These are phyloP conservation scores for Drosophila punjabiensis DNA, from an alignment of 1,140 invertebrate genomes.

Conservation along the genomic window DNA sequence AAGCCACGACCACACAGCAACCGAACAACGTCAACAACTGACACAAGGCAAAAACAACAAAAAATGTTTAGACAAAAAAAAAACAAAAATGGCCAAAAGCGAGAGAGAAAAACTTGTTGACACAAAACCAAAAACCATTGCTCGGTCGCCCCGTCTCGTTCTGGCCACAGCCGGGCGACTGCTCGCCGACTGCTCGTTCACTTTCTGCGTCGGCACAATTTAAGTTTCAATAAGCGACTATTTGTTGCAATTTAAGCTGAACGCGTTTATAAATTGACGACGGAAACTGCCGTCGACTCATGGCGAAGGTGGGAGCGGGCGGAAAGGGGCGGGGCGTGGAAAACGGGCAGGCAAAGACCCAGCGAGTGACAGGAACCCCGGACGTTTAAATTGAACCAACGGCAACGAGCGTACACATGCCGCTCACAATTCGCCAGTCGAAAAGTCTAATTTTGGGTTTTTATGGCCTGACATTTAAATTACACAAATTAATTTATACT, in stretches of 20 bases:
- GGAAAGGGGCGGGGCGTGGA: background rate
- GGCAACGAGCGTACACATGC: slow-evolving; percentile 45
- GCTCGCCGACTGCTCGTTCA: slow-evolving; percentile 41
- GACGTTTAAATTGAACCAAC: slow-evolving; percentile 54
- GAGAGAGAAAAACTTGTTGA: slow-evolving; percentile 75
- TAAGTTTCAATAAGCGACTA: slow-evolving; percentile 84
- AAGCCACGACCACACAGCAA: slow-evolving; percentile 75
- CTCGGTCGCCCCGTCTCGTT: slow-evolving; percentile 31
- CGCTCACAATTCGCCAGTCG: slow-evolving; percentile 22
- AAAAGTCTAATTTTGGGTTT: slow-evolving; percentile 50
- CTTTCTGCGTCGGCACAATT: slow-evolving; percentile 80
- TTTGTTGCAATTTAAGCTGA: slow-evolving; percentile 84
- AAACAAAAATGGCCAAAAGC: slow-evolving; percentile 70
- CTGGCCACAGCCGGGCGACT: slow-evolving; percentile 18
- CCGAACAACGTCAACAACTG: slow-evolving; percentile 68
- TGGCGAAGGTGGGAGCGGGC: background rate
- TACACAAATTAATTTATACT: slow-evolving; percentile 78
- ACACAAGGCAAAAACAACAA: slow-evolving; percentile 46
- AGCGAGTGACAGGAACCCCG: slow-evolving; percentile 45
- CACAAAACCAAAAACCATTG: slow-evolving; percentile 66
- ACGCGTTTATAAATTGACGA: slow-evolving; percentile 83
- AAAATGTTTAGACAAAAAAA: slow-evolving; percentile 29
- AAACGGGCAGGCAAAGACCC: slow-evolving; percentile 53
- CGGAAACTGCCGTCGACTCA: slow-evolving; percentile 64
- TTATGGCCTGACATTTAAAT: slow-evolving; percentile 64